phyloP scores from a whole-genome alignment of 2,113 vertebrate species.

The Dromaius novaehollandiae region DNA sequence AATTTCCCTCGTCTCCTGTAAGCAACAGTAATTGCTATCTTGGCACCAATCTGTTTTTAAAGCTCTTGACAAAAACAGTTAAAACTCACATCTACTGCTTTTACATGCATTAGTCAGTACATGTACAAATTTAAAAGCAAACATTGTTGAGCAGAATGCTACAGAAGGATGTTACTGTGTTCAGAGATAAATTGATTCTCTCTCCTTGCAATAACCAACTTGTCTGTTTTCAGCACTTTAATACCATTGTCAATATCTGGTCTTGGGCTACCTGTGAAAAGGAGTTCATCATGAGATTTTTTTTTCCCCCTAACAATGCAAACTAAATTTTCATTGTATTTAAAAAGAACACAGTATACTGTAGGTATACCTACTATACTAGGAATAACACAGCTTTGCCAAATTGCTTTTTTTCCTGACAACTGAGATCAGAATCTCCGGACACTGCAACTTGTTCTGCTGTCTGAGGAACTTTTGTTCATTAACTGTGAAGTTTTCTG shows the following conservation, averaged over 20 bases:
- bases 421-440: neutral
- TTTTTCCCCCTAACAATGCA: neutral
- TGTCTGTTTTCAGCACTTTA: neutral
- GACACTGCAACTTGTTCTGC: neutral
- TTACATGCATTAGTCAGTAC: neutral
- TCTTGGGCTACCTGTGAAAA: neutral
- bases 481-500: neutral
- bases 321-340: neutral
- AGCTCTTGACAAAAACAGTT: slow-evolving; percentile 5
- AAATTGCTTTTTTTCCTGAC: neutral
- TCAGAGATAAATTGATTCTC: neutral
- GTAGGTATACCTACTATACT: neutral
- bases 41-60: neutral
- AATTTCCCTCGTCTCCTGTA: neutral
- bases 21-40: neutral
- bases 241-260: neutral
- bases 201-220: neutral
- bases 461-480: neutral
- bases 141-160: neutral
- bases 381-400: neutral
- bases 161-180: neutral
- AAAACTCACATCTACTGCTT: neutral
- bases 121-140: neutral
- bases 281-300: neutral
- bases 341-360: neutral